Conservation (phyloP, 92 coral and sea anemone genomes). For the Porites rus region DNA sequence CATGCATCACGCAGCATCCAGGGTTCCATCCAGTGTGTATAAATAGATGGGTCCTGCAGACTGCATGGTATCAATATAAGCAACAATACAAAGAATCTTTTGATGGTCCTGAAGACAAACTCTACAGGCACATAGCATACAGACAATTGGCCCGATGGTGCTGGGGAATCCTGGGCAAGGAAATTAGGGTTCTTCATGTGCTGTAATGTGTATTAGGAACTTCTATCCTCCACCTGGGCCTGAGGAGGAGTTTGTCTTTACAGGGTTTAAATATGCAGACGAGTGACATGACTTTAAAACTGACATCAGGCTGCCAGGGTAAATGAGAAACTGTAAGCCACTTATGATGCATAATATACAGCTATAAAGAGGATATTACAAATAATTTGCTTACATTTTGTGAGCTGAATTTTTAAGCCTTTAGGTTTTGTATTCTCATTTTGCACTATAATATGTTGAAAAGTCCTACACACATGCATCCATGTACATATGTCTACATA, state of each 20-base stretch:
- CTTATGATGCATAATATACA: neutral
- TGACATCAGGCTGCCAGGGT: too few relatives aligned
- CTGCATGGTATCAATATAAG: conserved; percentile 32
- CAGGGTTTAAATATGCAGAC: conserved; percentile 59
- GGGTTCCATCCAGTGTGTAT: conserved; percentile 39
- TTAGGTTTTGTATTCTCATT: too few relatives aligned
- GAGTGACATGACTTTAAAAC: neutral
- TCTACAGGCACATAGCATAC: conserved; percentile 42
- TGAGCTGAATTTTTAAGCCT: too few relatives aligned
- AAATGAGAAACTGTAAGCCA: neutral
- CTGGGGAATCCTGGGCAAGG: conserved; percentile 71
- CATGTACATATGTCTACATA: too few relatives aligned
- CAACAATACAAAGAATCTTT: conserved; percentile 39
- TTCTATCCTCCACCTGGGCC: conserved; percentile 74
- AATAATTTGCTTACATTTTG: too few relatives aligned
- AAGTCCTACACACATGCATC: too few relatives aligned
- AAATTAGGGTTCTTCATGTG: conserved; percentile 76
- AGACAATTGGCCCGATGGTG: conserved; percentile 72
- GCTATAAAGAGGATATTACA: too few relatives aligned
- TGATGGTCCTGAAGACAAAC: conserved; percentile 54
- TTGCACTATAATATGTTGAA: too few relatives aligned
- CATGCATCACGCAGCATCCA: conserved; percentile 35
- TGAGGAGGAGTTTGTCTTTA: conserved; percentile 73
- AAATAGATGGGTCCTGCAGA: conserved; percentile 35
- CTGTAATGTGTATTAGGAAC: conserved; percentile 69